Conservation (phyloP, 1,140 invertebrate species). For the Aleiodes sp. region DNA sequence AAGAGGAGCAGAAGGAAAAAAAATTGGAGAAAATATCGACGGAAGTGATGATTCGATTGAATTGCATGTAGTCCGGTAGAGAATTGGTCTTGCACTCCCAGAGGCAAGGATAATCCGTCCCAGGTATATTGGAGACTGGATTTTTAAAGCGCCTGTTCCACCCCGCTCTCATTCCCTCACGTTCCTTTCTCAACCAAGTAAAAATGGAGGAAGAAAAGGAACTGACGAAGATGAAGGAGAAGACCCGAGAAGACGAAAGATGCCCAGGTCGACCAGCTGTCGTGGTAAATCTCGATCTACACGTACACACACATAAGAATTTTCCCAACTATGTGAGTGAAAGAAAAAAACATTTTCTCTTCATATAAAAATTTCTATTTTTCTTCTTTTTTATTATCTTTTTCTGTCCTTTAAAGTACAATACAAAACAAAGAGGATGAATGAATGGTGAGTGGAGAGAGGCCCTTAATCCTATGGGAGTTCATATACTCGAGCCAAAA, state of each 20-base stretch:
- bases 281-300: neutral
- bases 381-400: neutral
- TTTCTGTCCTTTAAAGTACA: neutral
- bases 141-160: neutral
- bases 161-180: too few relatives aligned
- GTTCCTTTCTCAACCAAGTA: neutral
- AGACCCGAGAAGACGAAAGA: neutral
- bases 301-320: neutral
- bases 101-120: conserved; percentile 16
- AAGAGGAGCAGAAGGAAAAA: neutral
- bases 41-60: conserved; percentile 24
- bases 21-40: conserved; percentile 2
- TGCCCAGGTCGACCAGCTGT: conserved; percentile 8
- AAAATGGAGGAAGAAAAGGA: conserved; percentile 7
- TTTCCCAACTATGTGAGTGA: neutral
- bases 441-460: neutral
- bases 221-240: conserved; percentile 13
- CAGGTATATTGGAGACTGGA: conserved; percentile 21
- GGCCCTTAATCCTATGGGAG: neutral
- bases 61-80: neutral
- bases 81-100: neutral
- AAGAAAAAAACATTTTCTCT: neutral
- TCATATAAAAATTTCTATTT: neutral
- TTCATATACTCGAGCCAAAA: conserved; percentile 2
- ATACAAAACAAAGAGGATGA: conserved; percentile 14